phyloP scores from a whole-genome alignment of 2,113 vertebrate species.

The Rhabdomys dilectus region DNA sequence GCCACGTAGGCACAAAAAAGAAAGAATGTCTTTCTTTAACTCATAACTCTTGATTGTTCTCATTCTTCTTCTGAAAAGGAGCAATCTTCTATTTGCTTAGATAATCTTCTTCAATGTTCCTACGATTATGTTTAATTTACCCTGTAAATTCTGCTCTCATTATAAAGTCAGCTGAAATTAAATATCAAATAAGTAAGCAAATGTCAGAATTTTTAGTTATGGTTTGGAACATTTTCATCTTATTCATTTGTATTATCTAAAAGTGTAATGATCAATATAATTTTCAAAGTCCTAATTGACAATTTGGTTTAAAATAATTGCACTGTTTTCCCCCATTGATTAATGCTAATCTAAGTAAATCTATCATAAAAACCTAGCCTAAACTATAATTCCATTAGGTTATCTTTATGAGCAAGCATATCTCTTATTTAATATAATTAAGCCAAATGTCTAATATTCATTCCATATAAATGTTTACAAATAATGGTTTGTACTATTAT shows the following conservation, averaged over 20 bases:
- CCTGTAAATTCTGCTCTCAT: constrained; percentile 8
- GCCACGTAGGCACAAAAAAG: background rate
- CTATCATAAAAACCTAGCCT: background rate
- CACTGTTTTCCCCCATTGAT: background rate
- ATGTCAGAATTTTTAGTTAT: constrained; percentile 4
- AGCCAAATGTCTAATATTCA: background rate
- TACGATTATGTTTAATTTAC: constrained; percentile 63
- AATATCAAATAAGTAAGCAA: constrained; percentile 16
- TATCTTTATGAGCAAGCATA: constrained; percentile 46
- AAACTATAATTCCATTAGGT: constrained; percentile 38
- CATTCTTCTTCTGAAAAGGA: constrained; percentile 45
- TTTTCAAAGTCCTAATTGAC: constrained; percentile 30
- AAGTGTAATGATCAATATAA: background rate
- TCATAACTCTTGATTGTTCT: constrained; percentile 57
- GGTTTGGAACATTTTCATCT: background rate
- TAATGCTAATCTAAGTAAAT: background rate
- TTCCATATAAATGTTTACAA: background rate
- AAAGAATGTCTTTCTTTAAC: constrained; percentile 31
- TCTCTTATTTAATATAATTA: background rate
- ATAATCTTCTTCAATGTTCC: background rate
- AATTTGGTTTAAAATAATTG: background rate
- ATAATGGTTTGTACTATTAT: background rate
- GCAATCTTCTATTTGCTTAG: background rate
- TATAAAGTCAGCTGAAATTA: constrained; percentile 44
- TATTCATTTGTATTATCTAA: background rate